A percentile compares a stretch with the other conserved stretches of the same genome.
These are phyloP conservation scores for Platorchestia sp. DNA, from an alignment of 1,140 invertebrate species.

Conservation along the genomic window DNA sequence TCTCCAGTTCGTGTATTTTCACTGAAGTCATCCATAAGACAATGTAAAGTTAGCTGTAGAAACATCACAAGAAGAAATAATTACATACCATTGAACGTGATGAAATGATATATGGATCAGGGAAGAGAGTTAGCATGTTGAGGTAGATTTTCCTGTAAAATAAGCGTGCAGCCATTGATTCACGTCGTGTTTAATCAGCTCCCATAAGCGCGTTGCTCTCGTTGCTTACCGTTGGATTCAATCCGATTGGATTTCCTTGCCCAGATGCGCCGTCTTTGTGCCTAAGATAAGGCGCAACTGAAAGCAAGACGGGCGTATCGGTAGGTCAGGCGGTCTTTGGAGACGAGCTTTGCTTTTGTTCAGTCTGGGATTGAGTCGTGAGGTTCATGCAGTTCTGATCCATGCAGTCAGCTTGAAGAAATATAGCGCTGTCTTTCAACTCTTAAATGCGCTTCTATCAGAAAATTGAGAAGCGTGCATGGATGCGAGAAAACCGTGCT, in stretches of 20 bases:
- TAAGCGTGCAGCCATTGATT: neutral
- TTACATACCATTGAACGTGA: too few relatives aligned
- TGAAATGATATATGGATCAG: too few relatives aligned
- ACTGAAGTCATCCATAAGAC: too few relatives aligned
- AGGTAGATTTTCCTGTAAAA: neutral
- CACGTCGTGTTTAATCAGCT: neutral
- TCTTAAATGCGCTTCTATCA: neutral
- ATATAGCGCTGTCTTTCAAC: neutral
- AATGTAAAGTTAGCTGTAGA: too few relatives aligned
- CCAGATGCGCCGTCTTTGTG: neutral
- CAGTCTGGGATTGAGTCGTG: neutral
- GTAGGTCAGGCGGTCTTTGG: neutral
- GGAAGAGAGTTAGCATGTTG: neutral
- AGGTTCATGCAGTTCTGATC: neutral
- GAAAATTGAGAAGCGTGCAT: neutral
- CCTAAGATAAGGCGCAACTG: neutral
- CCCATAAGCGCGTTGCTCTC: neutral
- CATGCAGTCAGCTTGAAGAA: neutral
- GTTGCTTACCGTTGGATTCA: neutral
- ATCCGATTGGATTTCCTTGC: neutral
- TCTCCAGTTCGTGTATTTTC: too few relatives aligned
- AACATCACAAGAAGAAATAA: too few relatives aligned
- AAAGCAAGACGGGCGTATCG: neutral
- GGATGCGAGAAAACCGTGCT: too few relatives aligned
- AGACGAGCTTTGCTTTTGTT: neutral